These are phyloP conservation scores for Epiblema foenella DNA, from an alignment of 2,888 invertebrate species.

Conservation along the genomic window DNA sequence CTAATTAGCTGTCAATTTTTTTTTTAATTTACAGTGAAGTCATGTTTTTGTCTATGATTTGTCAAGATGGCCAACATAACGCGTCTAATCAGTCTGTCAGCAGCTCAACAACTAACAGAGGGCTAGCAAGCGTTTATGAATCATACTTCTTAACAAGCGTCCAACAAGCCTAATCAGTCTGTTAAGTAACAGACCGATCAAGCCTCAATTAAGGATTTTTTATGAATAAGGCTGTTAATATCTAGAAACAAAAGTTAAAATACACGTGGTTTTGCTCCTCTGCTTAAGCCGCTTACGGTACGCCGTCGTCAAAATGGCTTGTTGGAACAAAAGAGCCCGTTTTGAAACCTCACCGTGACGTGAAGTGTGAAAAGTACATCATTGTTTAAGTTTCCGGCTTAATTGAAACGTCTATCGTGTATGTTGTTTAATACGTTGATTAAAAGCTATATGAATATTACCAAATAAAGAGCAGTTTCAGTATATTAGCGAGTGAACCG, in stretches of 20 bases:
- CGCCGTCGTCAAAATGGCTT: constrained; percentile 39
- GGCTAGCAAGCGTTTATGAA: too few relatives aligned
- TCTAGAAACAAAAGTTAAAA: constrained; percentile 20
- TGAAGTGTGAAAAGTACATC: constrained; percentile 37
- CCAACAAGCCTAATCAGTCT: too few relatives aligned
- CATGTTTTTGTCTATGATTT: too few relatives aligned
- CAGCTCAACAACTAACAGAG: too few relatives aligned
- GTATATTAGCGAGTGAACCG: constrained; percentile 1
- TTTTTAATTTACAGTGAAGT: too few relatives aligned
- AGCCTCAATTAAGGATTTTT: too few relatives aligned
- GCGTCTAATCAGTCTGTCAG: too few relatives aligned
- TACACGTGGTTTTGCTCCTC: constrained; percentile 5
- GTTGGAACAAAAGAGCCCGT: constrained; percentile 35
- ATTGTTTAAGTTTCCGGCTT: constrained; percentile 38
- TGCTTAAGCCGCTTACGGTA: constrained; percentile 23
- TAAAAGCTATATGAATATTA: constrained; percentile 12
- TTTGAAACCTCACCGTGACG: constrained; percentile 40
- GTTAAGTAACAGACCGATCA: too few relatives aligned
- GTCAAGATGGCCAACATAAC: too few relatives aligned
- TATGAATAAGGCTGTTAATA: too few relatives aligned
- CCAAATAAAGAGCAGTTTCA: constrained; percentile 26
- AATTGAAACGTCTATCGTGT: constrained; percentile 31
- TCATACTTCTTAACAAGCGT: too few relatives aligned
- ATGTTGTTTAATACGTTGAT: constrained; percentile 32
- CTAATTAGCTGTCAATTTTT: too few relatives aligned